phyloP scores from a whole-genome alignment of 2,797 vertebrate species.

The Morus bassanus region DNA sequence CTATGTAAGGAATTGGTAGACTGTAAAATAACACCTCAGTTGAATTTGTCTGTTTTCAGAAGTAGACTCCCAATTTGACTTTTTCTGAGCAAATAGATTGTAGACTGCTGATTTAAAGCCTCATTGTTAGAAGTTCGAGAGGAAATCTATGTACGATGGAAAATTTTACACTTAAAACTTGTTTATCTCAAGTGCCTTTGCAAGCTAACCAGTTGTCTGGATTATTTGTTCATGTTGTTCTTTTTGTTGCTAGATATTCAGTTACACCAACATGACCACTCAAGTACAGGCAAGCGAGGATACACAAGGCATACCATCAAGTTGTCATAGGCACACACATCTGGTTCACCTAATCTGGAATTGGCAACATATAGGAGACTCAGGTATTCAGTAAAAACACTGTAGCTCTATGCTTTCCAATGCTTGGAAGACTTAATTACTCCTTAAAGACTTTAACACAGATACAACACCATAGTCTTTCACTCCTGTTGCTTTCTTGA shows the following conservation, averaged over 20 bases:
- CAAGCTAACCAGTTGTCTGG: background rate
- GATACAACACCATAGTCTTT: background rate
- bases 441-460: background rate
- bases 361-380: rapidly evolving
- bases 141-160: background rate
- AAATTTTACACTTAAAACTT: background rate
- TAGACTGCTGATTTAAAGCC: background rate
- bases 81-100: background rate
- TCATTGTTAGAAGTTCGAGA: background rate
- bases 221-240: background rate
- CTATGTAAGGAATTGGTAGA: background rate
- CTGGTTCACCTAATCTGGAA: background rate
- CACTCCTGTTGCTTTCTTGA: background rate
- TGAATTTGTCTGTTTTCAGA: background rate
- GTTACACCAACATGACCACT: background rate
- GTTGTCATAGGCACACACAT: background rate
- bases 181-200: background rate
- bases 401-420: background rate
- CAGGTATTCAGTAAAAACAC: background rate
- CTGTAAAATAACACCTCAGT: background rate
- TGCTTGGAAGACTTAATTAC: background rate
- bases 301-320: background rate
- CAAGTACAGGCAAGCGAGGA: background rate
- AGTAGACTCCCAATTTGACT: background rate
- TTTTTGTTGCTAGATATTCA: background rate